Conservation (phyloP, 2,888 invertebrate genomes). For the Esperia sulphurella region DNA sequence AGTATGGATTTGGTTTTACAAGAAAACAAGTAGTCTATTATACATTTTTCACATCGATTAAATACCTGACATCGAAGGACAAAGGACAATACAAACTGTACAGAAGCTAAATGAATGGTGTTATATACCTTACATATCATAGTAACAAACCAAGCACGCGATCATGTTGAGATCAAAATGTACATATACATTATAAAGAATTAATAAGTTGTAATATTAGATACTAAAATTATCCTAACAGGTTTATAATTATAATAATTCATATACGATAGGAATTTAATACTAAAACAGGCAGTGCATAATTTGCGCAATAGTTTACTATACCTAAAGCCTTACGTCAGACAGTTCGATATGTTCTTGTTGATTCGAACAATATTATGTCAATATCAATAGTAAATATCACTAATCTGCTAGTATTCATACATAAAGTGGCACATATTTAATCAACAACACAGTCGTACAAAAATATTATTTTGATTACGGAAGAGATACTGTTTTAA, state of each 20-base stretch:
- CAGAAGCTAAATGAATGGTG: conserved; percentile 75
- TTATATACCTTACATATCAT: conserved; percentile 75
- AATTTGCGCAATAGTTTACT: conserved; percentile 57
- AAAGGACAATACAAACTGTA: conserved; percentile 67
- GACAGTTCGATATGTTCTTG: conserved; percentile 61
- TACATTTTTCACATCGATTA: conserved; percentile 21
- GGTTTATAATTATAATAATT: conserved; percentile 33
- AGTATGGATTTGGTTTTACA: background rate
- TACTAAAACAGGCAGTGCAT: conserved; percentile 72
- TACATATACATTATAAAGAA: conserved; percentile 61
- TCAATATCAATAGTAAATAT: conserved; percentile 10
- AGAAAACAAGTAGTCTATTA: background rate
- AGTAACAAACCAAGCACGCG: conserved; percentile 63
- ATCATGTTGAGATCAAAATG: conserved; percentile 78
- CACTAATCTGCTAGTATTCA: background rate
- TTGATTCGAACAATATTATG: conserved; percentile 29
- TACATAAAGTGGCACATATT: conserved; percentile 16
- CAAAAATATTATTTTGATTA: background rate
- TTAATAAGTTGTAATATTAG: conserved; percentile 31
- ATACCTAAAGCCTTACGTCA: conserved; percentile 46
- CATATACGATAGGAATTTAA: conserved; percentile 33
- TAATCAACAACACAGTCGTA: conserved; percentile 2
- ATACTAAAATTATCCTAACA: conserved; percentile 39
- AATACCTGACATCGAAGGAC: conserved; percentile 50
- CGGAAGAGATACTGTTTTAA: background rate